Evolutionary conservation across 1,140 invertebrate genomes (phyloP), one percentile per base, ranked within the genome.

Genomic region (Tetragonula clypearis): DNA sequence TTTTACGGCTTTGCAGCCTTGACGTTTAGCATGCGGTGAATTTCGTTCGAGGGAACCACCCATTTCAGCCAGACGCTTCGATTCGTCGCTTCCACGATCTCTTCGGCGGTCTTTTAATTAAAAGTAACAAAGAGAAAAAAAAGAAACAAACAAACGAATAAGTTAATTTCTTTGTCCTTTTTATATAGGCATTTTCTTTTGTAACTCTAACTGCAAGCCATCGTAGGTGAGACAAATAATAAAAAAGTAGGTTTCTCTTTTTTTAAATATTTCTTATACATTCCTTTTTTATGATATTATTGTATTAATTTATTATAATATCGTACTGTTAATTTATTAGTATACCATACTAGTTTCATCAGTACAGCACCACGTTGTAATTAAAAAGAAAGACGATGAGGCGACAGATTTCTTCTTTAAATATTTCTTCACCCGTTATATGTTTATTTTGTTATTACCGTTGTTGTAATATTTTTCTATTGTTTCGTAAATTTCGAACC

Each of bases 1-100:
- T 62, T 49, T 19, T 66, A 58, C 9, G 53, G 49, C 41, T 66
- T 12, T 65, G 62, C n/a, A n/a, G n/a, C 21, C 49, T 66, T 66
- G 60, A 53, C 12, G 62, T 79, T 79, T 66, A 79, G 62, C 41
- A 79, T 79, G 77, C 77, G 23, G 26, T 76, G 55, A 60, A 76
- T 76, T 58, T 76, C 19, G 2, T 23, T 15, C 19, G 12, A 35
- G 26, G 41, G 41, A 72, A 72, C 21, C 55, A 53, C 15, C 4
- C 17, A 49, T 66, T 66, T 41, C 23, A 53, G 3, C 14, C 26
- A n/a, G 60, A 60, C 41, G 26, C 19, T 56, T n/a, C n/a, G 26
- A 23, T 19, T 21, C n/a, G 19, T 8, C 35, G 5, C 26, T 21
- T 21, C 21, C 17, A 58, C 60, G 30, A 30, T 30, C 30, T 21